Evolutionary conservation across 2,888 invertebrate genomes (phyloP).

Genomic region (Congeria kusceri): DNA sequence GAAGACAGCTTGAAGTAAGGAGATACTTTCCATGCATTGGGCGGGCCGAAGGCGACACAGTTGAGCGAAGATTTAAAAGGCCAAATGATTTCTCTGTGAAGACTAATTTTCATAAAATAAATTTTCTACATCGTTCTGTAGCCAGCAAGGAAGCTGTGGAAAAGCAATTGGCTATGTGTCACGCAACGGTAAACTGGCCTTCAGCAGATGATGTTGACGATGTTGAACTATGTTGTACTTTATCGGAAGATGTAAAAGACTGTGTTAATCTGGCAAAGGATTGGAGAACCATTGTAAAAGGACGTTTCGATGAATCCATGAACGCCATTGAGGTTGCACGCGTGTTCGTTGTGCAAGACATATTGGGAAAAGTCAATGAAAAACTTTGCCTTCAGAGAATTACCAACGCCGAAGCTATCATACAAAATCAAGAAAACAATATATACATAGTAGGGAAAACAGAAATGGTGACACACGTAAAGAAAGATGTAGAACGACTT

Average conservation of each 20-base stretch:
- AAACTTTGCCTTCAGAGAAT: not conserved
- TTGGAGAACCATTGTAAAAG: not conserved
- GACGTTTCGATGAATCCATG: not conserved
- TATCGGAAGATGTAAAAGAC: slow-evolving; percentile 6
- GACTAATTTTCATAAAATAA: not conserved
- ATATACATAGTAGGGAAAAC: not conserved
- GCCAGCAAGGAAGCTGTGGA: not conserved
- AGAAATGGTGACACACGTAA: not conserved
- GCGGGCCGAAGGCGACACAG: not conserved
- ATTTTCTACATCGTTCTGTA: not conserved
- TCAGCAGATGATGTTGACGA: not conserved
- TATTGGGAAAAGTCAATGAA: slow-evolving; percentile 1
- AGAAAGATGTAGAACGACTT: not conserved
- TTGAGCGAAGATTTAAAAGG: not conserved
- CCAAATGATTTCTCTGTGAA: not conserved
- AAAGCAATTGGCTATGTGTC: not conserved
- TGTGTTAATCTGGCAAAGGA: not conserved
- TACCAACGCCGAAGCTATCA: not conserved
- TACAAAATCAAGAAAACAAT: not conserved
- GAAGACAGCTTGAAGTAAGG: not conserved
- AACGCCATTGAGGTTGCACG: not conserved
- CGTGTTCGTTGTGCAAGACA: slow-evolving; percentile 4
- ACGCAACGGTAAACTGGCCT: not conserved
- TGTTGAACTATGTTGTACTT: not conserved
- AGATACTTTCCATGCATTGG: slow-evolving; percentile 5